These are phyloP conservation scores for Seira sanloemensis DNA, from an alignment of 2,888 invertebrate species.

Conservation along the genomic window DNA sequence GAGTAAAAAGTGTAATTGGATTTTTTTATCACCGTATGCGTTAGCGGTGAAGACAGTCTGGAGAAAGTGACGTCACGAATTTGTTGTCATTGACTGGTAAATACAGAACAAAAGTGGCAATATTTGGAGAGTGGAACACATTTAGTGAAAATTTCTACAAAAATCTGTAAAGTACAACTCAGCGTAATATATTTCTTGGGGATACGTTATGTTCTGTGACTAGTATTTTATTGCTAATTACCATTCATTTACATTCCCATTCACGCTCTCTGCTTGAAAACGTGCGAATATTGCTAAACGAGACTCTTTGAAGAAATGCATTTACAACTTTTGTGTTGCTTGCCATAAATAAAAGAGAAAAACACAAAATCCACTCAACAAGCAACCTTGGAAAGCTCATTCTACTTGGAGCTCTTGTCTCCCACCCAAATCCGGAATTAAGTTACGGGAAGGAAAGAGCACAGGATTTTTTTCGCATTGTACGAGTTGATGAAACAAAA, in stretches of 20 bases:
- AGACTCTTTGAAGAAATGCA: neutral
- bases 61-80: too few species aligned
- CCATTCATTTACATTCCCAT: neutral
- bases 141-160: too few species aligned
- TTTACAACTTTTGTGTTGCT: neutral
- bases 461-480: too few species aligned
- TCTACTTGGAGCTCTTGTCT: neutral
- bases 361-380: neutral
- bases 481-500: neutral
- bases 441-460: too few species aligned
- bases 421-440: too few species aligned
- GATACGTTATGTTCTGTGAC: neutral
- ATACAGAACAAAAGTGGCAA: too few species aligned
- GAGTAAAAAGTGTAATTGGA: too few species aligned
- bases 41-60: too few species aligned
- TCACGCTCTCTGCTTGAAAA: neutral
- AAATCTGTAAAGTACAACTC: too few species aligned
- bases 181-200: neutral
- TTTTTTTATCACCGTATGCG: too few species aligned
- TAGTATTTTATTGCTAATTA: neutral
- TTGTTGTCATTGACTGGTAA: too few species aligned
- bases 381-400: neutral
- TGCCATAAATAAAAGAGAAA: neutral
- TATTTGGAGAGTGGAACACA: too few species aligned
- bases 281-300: neutral